A percentile compares a stretch with the other conserved stretches of the same genome.
phyloP scores from a whole-genome alignment of 2,113 vertebrate genomes.

The Platichthys stellatus region DNA sequence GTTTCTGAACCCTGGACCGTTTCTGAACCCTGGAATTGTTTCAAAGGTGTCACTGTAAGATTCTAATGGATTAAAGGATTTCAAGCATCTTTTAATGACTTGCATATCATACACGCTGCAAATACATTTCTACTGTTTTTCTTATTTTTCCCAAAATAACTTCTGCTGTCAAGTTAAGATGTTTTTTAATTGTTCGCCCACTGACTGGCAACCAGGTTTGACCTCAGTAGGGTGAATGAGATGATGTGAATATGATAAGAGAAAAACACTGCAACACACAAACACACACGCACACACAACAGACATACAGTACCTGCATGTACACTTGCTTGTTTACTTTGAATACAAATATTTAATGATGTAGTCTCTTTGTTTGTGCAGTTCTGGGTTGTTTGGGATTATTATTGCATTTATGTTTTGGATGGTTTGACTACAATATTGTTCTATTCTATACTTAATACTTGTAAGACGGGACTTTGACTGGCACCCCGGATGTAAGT shows the following conservation, averaged over 20 bases:
- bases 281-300: conserved; percentile 4
- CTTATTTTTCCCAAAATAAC: neutral
- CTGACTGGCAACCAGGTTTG: neutral
- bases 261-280: neutral
- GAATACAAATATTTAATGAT: no score
- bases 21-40: neutral
- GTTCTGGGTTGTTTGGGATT: no score
- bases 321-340: no score
- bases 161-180: neutral
- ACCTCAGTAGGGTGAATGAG: no score
- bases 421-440: no score
- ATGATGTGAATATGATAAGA: neutral
- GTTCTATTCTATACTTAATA: no score
- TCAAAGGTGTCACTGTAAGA: neutral
- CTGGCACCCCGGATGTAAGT: no score
- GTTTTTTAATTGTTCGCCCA: neutral
- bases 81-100: neutral
- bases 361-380: no score
- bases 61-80: neutral
- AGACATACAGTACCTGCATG: conserved; percentile 14
- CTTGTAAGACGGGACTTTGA: no score
- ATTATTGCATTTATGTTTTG: no score
- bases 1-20: neutral
- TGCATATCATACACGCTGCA: neutral
- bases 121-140: neutral